Evolutionary conservation across 2,113 vertebrate species (phyloP).

Genomic region (Pachyramphus minor): DNA sequence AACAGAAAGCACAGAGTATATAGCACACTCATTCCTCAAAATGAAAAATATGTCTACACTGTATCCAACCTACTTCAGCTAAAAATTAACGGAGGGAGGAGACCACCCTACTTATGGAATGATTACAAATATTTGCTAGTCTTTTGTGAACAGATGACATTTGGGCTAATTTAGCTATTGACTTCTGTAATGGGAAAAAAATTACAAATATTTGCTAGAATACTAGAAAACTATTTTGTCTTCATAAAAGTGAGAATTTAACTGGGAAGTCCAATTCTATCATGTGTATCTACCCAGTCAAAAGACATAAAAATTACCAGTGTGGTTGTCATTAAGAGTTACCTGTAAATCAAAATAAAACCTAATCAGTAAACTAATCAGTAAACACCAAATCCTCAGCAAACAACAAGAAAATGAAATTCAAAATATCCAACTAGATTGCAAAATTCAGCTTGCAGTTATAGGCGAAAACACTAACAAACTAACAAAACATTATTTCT

Average conservation of each 20-base stretch:
- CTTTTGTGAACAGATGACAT: background rate
- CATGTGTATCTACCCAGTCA: background rate
- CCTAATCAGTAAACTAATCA: background rate
- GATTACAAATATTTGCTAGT: too few relatives aligned
- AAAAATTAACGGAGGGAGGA: background rate
- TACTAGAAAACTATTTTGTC: background rate
- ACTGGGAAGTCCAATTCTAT: background rate
- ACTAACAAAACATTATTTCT: background rate
- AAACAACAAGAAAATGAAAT: background rate
- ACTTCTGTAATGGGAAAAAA: background rate
- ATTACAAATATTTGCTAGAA: background rate
- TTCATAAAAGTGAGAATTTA: background rate
- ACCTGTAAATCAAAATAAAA: background rate
- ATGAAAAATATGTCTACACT: background rate
- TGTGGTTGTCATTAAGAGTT: background rate
- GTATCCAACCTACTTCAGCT: background rate
- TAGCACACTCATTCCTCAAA: background rate
- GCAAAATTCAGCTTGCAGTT: background rate
- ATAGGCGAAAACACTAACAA: background rate
- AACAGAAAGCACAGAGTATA: background rate
- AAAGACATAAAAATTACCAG: background rate
- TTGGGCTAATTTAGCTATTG: background rate
- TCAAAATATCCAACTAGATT: background rate
- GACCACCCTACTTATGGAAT: background rate
- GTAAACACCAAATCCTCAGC: background rate